Evolutionary conservation across 2,888 invertebrate species (phyloP).

Genomic region (Mechanitis mazaeus): DNA sequence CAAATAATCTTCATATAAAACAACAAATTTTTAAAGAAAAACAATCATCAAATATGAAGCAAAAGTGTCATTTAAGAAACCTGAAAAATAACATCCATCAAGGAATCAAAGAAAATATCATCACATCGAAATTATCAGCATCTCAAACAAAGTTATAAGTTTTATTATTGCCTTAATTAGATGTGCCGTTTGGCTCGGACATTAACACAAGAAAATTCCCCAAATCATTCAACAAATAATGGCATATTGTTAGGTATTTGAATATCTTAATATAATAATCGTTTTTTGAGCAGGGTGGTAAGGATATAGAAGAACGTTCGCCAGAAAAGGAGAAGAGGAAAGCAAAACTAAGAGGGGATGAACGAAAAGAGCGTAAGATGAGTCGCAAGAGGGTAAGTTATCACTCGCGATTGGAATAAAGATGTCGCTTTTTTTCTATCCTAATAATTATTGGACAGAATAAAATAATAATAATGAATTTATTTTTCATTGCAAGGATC

Average conservation of each 20-base stretch:
- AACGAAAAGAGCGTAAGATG: slow-evolving; percentile 87
- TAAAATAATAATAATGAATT: slow-evolving; percentile 11
- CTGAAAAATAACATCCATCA: no score
- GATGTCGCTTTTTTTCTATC: no score
- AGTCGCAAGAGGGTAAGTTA: slow-evolving; percentile 84
- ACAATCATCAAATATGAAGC: no score
- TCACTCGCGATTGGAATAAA: slow-evolving; percentile 12
- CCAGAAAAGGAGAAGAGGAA: slow-evolving; percentile 88
- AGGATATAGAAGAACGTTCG: slow-evolving; percentile 77
- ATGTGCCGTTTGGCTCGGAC: slow-evolving; percentile 52
- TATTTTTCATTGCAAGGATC: slow-evolving; percentile 74
- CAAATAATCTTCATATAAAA: no score
- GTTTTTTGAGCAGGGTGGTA: slow-evolving; percentile 69
- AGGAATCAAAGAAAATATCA: neutral
- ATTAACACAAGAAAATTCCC: slow-evolving; percentile 9
- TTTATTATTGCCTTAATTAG: slow-evolving; percentile 43
- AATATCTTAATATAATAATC: slow-evolving; percentile 1
- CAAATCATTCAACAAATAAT: slow-evolving; percentile 1
- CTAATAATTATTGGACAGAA: neutral
- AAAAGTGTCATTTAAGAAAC: no score
- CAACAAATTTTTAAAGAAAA: no score
- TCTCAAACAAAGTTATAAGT: neutral
- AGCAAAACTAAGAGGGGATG: slow-evolving; percentile 67
- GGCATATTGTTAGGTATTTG: neutral
- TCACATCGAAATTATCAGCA: neutral